Evolutionary conservation across 2,888 invertebrate genomes (phyloP).

Genomic region (Leptinotarsa rubiginosa): DNA sequence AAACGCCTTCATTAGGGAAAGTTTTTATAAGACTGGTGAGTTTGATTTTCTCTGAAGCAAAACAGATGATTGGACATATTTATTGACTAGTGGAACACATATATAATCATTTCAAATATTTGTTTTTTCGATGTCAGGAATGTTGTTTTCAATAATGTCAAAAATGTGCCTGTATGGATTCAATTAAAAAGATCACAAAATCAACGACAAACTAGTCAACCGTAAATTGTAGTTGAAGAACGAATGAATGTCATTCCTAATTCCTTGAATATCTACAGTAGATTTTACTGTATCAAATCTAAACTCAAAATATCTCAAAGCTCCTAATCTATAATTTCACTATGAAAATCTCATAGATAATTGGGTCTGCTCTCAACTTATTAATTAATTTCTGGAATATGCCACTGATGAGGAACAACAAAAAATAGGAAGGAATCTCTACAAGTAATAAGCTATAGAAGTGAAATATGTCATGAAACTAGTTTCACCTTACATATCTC

Average conservation of each 20-base stretch:
- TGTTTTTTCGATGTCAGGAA: too few species aligned
- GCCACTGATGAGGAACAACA: neutral
- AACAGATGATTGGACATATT: neutral
- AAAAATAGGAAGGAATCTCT: neutral
- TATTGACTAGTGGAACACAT: too few species aligned
- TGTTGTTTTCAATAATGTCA: too few species aligned
- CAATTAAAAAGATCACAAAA: too few species aligned
- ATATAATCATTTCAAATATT: too few species aligned
- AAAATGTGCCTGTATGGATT: too few species aligned
- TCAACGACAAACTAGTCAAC: too few species aligned
- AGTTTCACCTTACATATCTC: neutral
- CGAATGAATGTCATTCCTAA: too few species aligned
- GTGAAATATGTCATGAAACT: neutral
- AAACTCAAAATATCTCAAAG: neutral
- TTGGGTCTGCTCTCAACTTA: neutral
- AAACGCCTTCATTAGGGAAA: neutral
- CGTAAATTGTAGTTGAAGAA: too few species aligned
- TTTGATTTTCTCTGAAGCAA: neutral
- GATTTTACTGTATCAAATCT: too few species aligned
- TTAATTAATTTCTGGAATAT: neutral
- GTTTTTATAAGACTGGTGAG: neutral
- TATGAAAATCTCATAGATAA: neutral
- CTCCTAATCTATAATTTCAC: too few species aligned
- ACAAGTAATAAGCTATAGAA: neutral
- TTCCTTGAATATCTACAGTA: too few species aligned